Evolutionary conservation across 2,888 invertebrate species (phyloP).

Genomic region (Trichacis sp.): DNA sequence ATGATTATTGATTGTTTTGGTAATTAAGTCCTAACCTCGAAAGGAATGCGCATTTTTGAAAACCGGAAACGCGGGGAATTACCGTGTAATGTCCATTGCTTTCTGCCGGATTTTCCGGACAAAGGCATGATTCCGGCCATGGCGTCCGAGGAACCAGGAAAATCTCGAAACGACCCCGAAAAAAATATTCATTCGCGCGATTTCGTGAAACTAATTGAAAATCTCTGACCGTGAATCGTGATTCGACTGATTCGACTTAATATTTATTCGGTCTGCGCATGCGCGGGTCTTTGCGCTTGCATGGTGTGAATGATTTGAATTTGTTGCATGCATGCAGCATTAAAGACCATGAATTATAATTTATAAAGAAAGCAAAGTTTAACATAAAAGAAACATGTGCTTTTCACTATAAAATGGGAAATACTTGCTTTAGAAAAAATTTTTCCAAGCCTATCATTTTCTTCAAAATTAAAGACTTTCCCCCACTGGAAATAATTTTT

Average conservation of each 20-base stretch:
- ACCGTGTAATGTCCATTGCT: constrained; percentile 84
- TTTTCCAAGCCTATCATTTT: no score
- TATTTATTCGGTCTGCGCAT: not conserved
- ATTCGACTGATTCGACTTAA: no score
- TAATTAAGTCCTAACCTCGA: not conserved
- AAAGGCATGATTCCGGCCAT: constrained; percentile 74
- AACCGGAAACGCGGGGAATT: constrained; percentile 50
- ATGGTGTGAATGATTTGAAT: not conserved
- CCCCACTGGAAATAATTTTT: no score
- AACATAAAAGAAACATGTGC: no score
- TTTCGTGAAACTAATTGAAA: not conserved
- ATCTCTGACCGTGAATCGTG: no score
- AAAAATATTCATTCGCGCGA: constrained; percentile 9
- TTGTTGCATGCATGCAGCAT: no score
- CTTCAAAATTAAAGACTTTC: no score
- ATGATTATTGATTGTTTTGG: constrained; percentile 5
- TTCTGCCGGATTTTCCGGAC: constrained; percentile 76
- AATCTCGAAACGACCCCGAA: not conserved
- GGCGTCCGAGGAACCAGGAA: constrained; percentile 16
- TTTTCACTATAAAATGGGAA: no score
- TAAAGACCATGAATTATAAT: no score
- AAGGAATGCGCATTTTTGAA: no score
- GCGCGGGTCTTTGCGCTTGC: not conserved
- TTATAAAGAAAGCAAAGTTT: no score
- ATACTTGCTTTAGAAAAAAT: no score